Base-by-base conservation (phyloP, 1,140 invertebrate genomes). In the Drosophila mauritiana region DNA sequence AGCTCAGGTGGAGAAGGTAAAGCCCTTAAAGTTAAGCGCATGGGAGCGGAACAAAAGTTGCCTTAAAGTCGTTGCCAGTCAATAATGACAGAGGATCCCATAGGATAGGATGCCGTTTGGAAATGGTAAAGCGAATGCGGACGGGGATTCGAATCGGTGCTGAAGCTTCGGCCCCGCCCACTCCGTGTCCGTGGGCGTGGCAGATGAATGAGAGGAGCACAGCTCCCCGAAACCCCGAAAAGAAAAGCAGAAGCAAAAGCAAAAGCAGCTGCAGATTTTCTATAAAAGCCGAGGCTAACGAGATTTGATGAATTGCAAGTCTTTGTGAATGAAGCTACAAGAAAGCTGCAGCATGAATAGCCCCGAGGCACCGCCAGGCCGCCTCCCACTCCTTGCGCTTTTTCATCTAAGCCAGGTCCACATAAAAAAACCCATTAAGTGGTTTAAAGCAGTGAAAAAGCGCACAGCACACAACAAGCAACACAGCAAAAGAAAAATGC, bases 301-400 rank as follows among this genome's bases (percentile, higher is more conserved):
- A 85, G 81, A 85, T 85, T 85, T 85, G 81, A 85, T 85, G 81
- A 85, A 85, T 85, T 85, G 81, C 81, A 74, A 86, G 78, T 85
- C 81, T 86, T 86, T 85, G 82, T 85, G 82, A 74, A 81, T 86
- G 78, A 77, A 76, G 73, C 73, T 69, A 59, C 73, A 76, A 76
- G 73, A 77, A 86, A 86, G 74, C 82, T 81, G 59, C 68, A 85
- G 81, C 82, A 65, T 86, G 78, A 67, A 81, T 73, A 68, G 81
- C 49, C 56, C 51, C 53, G 37, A 39, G 70, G 37, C 48, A 22
- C 45, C 48, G 15, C 40, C 31, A 31, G 8, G 8, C 31, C 31
- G 8, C n/a, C 51, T 4, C 5, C 46, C 20, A 1, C 34, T 27
- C 12, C 42, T 17, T 22, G 10, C 64, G 11, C 37, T 52, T 20